Percentiles rank a stretch among this genome's conserved stretches.
Conservation (phyloP, 2,113 vertebrate genomes). For the Equus przewalskii region DNA sequence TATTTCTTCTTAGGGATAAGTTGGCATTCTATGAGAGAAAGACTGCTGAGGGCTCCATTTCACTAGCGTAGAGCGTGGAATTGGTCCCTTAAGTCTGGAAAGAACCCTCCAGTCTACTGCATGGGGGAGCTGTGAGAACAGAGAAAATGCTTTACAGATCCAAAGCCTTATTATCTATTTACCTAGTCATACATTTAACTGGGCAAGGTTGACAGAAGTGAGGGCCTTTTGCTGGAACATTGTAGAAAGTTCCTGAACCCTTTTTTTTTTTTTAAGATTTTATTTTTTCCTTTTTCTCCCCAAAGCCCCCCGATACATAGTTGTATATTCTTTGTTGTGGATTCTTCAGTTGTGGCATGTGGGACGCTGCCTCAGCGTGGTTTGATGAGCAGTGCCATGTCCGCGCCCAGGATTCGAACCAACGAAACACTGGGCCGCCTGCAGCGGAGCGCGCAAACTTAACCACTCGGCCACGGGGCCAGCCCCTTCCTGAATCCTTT, state of each 20-base stretch:
- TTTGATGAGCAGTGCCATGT: too few species aligned
- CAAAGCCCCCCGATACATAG: too few species aligned
- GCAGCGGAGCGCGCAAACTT: too few species aligned
- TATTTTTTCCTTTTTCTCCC: too few species aligned
- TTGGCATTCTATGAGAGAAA: not conserved
- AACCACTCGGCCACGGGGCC: too few species aligned
- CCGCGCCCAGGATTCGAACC: too few species aligned
- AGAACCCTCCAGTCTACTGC: not conserved
- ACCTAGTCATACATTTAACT: not conserved
- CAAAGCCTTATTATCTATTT: not conserved
- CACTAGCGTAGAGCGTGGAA: not conserved
- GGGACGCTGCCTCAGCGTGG: too few species aligned
- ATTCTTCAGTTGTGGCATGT: too few species aligned
- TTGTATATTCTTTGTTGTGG: too few species aligned
- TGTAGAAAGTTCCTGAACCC: not conserved
- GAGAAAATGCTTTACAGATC: not conserved
- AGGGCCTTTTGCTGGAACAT: not conserved
- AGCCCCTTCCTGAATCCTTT: constrained; percentile 3
- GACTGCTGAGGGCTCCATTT: not conserved
- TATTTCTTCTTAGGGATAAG: not conserved
- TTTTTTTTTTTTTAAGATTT: not conserved
- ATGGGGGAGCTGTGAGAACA: not conserved
- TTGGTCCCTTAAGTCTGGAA: not conserved
- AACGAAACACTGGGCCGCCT: too few species aligned
- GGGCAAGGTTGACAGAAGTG: not conserved